Evolutionary conservation across 2,888 invertebrate species (phyloP).

Genomic region (Drosophila falleni): DNA sequence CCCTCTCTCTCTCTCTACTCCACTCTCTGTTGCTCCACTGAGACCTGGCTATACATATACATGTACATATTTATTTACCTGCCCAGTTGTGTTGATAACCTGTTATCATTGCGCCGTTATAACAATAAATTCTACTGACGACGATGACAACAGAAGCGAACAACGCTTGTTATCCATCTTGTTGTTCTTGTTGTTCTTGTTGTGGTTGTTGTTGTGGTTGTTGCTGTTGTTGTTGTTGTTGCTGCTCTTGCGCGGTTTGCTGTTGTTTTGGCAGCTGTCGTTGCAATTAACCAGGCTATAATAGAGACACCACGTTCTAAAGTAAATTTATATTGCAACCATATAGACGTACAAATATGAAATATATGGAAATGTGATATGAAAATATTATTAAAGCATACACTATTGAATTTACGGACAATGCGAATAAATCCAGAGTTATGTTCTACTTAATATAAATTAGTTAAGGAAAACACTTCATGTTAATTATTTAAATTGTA

Average conservation of each 20-base stretch:
- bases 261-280: slow-evolving; percentile 78
- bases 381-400: slow-evolving; percentile 10
- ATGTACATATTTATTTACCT: slow-evolving; percentile 59
- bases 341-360: neutral
- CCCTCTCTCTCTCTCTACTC: neutral
- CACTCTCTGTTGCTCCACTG: neutral
- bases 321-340: slow-evolving; percentile 56
- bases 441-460: too few species aligned
- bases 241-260: slow-evolving; percentile 62
- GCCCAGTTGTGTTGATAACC: slow-evolving; percentile 72
- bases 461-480: too few species aligned
- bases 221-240: slow-evolving; percentile 45
- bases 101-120: slow-evolving; percentile 76
- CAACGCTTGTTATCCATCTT: slow-evolving; percentile 47
- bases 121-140: slow-evolving; percentile 72
- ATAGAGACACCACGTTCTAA: slow-evolving; percentile 66
- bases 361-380: too few species aligned
- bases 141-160: slow-evolving; percentile 64
- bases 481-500: too few species aligned
- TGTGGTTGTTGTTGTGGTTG: slow-evolving; percentile 56
- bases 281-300: slow-evolving; percentile 78
- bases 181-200: slow-evolving; percentile 38
- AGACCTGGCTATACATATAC: slow-evolving; percentile 5
- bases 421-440: too few species aligned
- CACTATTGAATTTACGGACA: slow-evolving; percentile 5